A percentile compares a stretch with the other conserved stretches of the same genome.
phyloP scores from a whole-genome alignment of 1,140 invertebrate genomes.

The Elymnias hypermnestra region DNA sequence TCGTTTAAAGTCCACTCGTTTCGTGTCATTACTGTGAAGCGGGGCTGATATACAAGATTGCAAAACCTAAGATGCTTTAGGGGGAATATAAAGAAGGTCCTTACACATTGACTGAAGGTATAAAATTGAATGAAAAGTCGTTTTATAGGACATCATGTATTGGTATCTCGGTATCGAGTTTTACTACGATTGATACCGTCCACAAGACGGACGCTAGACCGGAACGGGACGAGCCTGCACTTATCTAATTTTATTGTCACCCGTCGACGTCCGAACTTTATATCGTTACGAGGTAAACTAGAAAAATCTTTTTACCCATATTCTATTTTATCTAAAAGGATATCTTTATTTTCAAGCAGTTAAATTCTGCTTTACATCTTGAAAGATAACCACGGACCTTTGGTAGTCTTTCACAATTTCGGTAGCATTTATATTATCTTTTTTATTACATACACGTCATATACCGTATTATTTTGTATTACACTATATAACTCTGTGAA shows the following conservation, averaged over 20 bases:
- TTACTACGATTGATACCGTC: slow-evolving; percentile 69
- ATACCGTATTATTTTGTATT: no score
- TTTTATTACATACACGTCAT: not conserved
- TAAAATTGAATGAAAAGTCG: slow-evolving; percentile 20
- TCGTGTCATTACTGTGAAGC: slow-evolving; percentile 54
- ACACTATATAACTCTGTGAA: no score
- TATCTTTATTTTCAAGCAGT: slow-evolving; percentile 58
- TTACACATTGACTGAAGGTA: not conserved
- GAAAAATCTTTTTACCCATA: slow-evolving; percentile 48
- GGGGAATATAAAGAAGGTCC: slow-evolving; percentile 1
- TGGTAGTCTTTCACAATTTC: slow-evolving; percentile 8
- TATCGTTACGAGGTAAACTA: slow-evolving; percentile 47
- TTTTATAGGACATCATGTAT: not conserved
- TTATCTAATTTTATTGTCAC: slow-evolving; percentile 75
- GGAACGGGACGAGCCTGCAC: slow-evolving; percentile 51
- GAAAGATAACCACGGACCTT: slow-evolving; percentile 14
- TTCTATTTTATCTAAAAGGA: slow-evolving; percentile 41
- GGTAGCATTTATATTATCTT: slow-evolving; percentile 2
- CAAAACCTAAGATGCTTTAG: slow-evolving; percentile 20
- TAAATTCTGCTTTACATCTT: slow-evolving; percentile 45
- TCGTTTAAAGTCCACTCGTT: slow-evolving; percentile 60
- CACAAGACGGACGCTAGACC: slow-evolving; percentile 46
- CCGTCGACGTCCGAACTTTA: slow-evolving; percentile 50
- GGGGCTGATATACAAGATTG: slow-evolving; percentile 44
- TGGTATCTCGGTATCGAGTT: slow-evolving; percentile 48